Evolutionary conservation across 2,888 invertebrate species (phyloP).

Genomic region (Drosophila limbata): DNA sequence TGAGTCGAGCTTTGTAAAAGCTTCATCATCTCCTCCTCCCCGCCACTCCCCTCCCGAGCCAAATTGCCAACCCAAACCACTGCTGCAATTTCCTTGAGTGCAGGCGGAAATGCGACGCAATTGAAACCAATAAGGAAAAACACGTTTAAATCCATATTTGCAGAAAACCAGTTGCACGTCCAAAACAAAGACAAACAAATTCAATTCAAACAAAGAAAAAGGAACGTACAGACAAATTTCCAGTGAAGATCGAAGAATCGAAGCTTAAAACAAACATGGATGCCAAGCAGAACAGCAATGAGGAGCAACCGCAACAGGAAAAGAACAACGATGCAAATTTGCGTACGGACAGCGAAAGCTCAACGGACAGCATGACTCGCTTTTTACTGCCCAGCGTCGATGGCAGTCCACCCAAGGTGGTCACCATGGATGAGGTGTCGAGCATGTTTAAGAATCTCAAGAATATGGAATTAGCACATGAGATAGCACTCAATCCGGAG

Average conservation of each 20-base stretch:
- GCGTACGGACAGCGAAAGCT: slow-evolving; percentile 84
- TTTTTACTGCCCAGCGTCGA: slow-evolving; percentile 84
- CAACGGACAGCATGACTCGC: slow-evolving; percentile 81
- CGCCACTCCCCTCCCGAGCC: background rate
- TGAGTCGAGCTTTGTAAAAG: slow-evolving; percentile 20
- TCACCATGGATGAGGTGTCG: slow-evolving; percentile 84
- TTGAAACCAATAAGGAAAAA: slow-evolving; percentile 54
- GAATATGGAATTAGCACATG: slow-evolving; percentile 98
- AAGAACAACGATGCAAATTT: slow-evolving; percentile 43
- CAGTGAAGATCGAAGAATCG: background rate
- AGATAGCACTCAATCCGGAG: slow-evolving; percentile 97
- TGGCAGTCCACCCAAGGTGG: slow-evolving; percentile 85
- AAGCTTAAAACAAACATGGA: slow-evolving; percentile 47
- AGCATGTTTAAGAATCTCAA: slow-evolving; percentile 85
- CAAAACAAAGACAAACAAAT: slow-evolving; percentile 14
- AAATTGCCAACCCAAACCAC: background rate
- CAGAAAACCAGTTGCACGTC: slow-evolving; percentile 58
- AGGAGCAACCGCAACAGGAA: slow-evolving; percentile 18
- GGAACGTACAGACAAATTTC: slow-evolving; percentile 2
- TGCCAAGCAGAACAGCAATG: slow-evolving; percentile 43
- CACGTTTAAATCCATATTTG: slow-evolving; percentile 46
- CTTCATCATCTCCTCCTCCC: slow-evolving; percentile 1
- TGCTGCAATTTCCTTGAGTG: slow-evolving; percentile 25
- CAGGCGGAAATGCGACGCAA: slow-evolving; percentile 50
- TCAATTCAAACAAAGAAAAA: slow-evolving; percentile 24